A percentile compares a stretch with the other conserved stretches of the same genome.
Conservation (phyloP, 2,113 vertebrate genomes). For the Holacanthus passer region DNA sequence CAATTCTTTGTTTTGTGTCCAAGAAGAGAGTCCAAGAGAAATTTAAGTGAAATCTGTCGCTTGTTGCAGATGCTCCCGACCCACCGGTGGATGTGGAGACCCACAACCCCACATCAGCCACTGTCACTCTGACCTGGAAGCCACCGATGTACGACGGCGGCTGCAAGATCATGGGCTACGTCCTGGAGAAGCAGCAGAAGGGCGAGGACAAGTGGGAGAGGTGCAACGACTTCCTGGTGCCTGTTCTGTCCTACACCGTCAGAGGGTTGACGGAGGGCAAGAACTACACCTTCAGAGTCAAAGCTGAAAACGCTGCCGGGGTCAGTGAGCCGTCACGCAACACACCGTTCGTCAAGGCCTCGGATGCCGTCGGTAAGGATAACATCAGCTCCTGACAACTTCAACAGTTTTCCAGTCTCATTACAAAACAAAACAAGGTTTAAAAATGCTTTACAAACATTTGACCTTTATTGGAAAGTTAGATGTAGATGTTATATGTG, state of each 20-base stretch:
- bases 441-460: background rate
- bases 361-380: slow-evolving; percentile 88
- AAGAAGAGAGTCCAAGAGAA: too few species aligned
- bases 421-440: background rate
- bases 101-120: slow-evolving; percentile 92
- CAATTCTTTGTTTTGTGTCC: background rate
- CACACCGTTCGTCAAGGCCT: slow-evolving; percentile 90
- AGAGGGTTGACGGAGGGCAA: slow-evolving; percentile 91
- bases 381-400: background rate
- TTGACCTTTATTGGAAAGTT: background rate
- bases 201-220: slow-evolving; percentile 93
- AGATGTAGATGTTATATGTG: too few species aligned
- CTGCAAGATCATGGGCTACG: slow-evolving; percentile 96
- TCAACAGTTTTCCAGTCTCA: background rate
- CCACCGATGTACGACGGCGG: slow-evolving; percentile 97
- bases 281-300: slow-evolving; percentile 92
- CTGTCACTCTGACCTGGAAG: slow-evolving; percentile 97
- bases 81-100: slow-evolving; percentile 94
- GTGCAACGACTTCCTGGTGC: slow-evolving; percentile 96
- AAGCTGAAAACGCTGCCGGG: slow-evolving; percentile 94
- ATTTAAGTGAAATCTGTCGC: background rate
- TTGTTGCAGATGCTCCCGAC: slow-evolving; percentile 90
- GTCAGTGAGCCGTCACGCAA: slow-evolving; percentile 93
- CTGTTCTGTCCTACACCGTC: slow-evolving; percentile 93
- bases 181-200: slow-evolving; percentile 93